Evolutionary conservation across 2,797 vertebrate genomes (phyloP).

Genomic region (Buceros bicornis): DNA sequence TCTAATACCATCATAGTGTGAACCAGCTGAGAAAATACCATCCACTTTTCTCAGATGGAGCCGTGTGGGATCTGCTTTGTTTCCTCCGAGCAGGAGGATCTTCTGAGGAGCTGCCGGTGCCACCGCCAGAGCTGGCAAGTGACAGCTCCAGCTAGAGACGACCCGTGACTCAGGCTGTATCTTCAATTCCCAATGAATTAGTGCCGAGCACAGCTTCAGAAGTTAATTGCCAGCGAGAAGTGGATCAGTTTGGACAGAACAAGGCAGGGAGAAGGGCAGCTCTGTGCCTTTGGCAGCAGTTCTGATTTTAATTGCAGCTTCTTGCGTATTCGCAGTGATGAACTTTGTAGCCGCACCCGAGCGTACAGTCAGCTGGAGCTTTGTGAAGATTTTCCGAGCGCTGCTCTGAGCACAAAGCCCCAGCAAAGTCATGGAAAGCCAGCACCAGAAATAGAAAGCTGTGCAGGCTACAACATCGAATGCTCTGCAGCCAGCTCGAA

Average conservation of each 20-base stretch:
- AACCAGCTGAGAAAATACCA: background rate
- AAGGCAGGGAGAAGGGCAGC: background rate
- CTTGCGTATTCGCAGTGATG: background rate
- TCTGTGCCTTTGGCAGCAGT: background rate
- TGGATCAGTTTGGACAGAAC: background rate
- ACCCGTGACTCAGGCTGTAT: accelerated
- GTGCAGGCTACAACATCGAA: background rate
- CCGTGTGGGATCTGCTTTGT: background rate
- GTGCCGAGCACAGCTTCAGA: background rate
- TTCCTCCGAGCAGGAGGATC: background rate
- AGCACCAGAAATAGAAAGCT: background rate
- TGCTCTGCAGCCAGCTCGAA: background rate
- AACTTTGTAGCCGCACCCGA: background rate
- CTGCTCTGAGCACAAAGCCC: background rate
- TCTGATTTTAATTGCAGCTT: background rate
- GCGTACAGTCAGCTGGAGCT: background rate
- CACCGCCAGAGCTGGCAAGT: background rate
- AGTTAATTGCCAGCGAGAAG: background rate
- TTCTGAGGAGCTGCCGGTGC: background rate
- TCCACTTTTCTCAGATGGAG: background rate
- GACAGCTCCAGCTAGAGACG: background rate
- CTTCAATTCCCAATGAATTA: background rate
- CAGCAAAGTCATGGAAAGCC: background rate
- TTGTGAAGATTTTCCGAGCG: background rate
- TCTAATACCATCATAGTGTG: background rate